Conservation (phyloP, 2,888 invertebrate genomes). For the Perizoma affinitatum region DNA sequence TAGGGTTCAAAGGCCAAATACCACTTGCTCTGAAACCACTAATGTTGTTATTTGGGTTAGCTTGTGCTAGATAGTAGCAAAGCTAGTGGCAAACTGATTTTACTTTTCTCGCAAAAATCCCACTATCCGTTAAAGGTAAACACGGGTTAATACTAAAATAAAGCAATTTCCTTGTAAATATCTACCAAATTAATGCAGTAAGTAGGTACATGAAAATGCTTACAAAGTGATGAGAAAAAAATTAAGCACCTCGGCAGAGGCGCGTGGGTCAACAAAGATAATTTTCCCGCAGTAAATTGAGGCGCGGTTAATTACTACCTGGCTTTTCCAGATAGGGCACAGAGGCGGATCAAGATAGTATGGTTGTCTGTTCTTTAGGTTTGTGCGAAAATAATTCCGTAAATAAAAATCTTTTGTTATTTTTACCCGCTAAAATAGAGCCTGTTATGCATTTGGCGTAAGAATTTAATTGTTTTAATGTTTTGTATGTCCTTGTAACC, state of each 20-base stretch:
- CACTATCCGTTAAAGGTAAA: slow-evolving; percentile 3
- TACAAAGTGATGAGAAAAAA: slow-evolving; percentile 56
- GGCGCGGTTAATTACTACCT: slow-evolving; percentile 69
- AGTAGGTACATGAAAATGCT: slow-evolving; percentile 50
- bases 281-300: slow-evolving; percentile 71
- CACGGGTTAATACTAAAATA: slow-evolving; percentile 21
- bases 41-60: no score
- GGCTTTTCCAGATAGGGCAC: slow-evolving; percentile 57
- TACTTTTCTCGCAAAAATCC: not conserved
- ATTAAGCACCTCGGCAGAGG: slow-evolving; percentile 59
- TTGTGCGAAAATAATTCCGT: not conserved
- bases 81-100: no score
- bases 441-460: no score
- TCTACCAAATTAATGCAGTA: slow-evolving; percentile 51
- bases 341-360: slow-evolving; percentile 29
- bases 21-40: no score
- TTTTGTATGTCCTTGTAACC: no score
- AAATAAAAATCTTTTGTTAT: not conserved
- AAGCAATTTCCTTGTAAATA: slow-evolving; percentile 36
- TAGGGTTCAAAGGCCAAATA: no score
- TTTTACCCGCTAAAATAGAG: not conserved
- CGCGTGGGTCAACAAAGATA: slow-evolving; percentile 77
- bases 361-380: slow-evolving; percentile 1
- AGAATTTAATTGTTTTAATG: no score
- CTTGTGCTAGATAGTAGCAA: no score